These are phyloP conservation scores for Lepeophtheirus nordmannii DNA, from an alignment of 2,888 invertebrate genomes.

Conservation along the genomic window DNA sequence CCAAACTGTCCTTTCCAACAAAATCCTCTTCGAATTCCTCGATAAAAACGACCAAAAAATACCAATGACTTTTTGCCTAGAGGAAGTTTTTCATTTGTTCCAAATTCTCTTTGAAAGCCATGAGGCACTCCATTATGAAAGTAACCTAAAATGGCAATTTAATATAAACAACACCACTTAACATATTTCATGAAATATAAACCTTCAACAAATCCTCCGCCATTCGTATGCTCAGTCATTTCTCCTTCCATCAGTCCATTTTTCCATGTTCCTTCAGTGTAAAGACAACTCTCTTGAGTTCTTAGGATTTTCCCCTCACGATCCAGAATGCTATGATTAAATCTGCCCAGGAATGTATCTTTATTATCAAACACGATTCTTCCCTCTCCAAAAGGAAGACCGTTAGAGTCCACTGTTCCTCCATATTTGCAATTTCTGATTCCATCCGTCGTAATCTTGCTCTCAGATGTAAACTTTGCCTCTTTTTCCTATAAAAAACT, in stretches of 20 bases:
- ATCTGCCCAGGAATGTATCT: conserved; percentile 1
- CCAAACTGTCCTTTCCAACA: conserved; percentile 21
- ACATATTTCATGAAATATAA: background rate
- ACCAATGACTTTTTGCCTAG: background rate
- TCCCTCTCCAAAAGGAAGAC: conserved; percentile 16
- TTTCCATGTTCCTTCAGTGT: conserved; percentile 18
- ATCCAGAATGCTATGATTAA: conserved; percentile 13
- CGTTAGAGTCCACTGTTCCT: background rate
- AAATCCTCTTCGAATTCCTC: conserved; percentile 20
- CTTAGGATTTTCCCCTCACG: conserved; percentile 15
- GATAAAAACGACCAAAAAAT: conserved; percentile 16
- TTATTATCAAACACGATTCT: conserved; percentile 11
- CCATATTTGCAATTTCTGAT: conserved; percentile 11
- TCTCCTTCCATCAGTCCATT: conserved; percentile 22
- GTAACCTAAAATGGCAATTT: background rate
- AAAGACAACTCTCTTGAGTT: conserved; percentile 1
- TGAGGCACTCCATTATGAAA: conserved; percentile 16
- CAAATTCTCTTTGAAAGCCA: conserved; percentile 21
- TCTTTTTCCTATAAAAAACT: background rate
- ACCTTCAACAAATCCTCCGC: conserved; percentile 19
- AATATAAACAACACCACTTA: background rate
- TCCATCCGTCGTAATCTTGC: conserved; percentile 13
- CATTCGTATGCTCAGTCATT: conserved; percentile 1
- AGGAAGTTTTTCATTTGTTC: background rate
- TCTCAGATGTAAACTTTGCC: conserved; percentile 4